Evolutionary conservation across 2,888 invertebrate species (phyloP).

Genomic region (Mythimna vitellina): DNA sequence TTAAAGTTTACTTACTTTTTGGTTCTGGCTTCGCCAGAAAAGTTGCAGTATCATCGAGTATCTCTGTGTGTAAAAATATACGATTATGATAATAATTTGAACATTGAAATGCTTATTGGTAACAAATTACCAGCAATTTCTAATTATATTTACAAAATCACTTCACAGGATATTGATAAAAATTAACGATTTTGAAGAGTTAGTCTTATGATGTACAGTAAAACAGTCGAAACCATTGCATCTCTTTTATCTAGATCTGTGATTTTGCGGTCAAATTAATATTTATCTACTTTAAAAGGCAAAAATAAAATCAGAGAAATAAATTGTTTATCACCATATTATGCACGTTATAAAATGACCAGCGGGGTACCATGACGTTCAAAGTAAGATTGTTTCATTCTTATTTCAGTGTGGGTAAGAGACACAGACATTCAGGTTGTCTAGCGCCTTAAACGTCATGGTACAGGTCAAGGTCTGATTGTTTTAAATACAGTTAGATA

Average conservation of each 20-base stretch:
- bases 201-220: neutral
- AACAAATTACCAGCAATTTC: neutral
- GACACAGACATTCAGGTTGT: too few species aligned
- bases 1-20: conserved; percentile 72
- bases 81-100: neutral
- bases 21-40: conserved; percentile 77
- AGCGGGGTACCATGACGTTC: too few species aligned
- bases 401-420: too few species aligned
- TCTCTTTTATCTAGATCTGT: neutral
- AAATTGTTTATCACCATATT: neutral
- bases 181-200: neutral
- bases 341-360: neutral
- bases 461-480: neutral
- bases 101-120: conserved; percentile 3
- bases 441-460: too few species aligned
- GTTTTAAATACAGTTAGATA: neutral
- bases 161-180: neutral
- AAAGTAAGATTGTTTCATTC: too few species aligned
- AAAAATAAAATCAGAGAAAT: neutral
- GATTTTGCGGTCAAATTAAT: neutral
- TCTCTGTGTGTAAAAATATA: conserved; percentile 64
- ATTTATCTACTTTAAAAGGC: neutral
- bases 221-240: neutral
- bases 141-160: neutral
- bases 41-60: conserved; percentile 79